Evolutionary conservation across 2,113 vertebrate genomes (phyloP), one percentile per base, ranked within the genome.

Genomic region (Notothenia coriiceps): DNA sequence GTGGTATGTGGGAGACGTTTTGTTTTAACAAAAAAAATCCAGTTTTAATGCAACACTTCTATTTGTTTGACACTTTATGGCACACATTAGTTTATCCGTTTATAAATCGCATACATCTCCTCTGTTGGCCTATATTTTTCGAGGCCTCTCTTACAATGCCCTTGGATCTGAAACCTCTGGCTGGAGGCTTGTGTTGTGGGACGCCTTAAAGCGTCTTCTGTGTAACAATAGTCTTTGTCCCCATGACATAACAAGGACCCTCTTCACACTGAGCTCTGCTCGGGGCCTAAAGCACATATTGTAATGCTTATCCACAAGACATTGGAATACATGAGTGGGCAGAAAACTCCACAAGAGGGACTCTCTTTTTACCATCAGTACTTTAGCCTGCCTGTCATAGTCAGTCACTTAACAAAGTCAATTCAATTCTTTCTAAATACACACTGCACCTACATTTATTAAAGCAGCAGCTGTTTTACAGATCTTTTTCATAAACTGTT

Each of bases 141-240:
- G 18, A 56, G 18, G 56, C 57, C 29, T 64, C 61, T 10, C 20
- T 51, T 35, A 44, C 13, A 20, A 17, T 59, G 35, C 5, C 33
- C 5, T 70, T 68, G n/a, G 64, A 70, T 79, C 2, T 75, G 8
- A 80, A 82, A 44, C 55, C 20, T 72, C 46, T 61, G 17, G 25
- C 29, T 29, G 29, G 29, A 29, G 29, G 29, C 64, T 79, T 77
- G 75, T 84, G 65, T 75, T 70, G 18, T 47, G n/a, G 60, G 50
- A 55, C 5, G 52, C 62, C 50, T 50, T 29, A 20, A 75, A 79
- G 70, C 55, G 40, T 63, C 71, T 73, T 79, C 35, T 51, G 25
- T 62, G 49, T 25, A 10, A 80, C 81, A 85, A 76, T 64, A 62
- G 76, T 74, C 81, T 84, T 88, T 91, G 87, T 89, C 57, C 50